Base-by-base conservation (phyloP, 2,113 vertebrate species). In the Nothocercus nigrocapillus region DNA sequence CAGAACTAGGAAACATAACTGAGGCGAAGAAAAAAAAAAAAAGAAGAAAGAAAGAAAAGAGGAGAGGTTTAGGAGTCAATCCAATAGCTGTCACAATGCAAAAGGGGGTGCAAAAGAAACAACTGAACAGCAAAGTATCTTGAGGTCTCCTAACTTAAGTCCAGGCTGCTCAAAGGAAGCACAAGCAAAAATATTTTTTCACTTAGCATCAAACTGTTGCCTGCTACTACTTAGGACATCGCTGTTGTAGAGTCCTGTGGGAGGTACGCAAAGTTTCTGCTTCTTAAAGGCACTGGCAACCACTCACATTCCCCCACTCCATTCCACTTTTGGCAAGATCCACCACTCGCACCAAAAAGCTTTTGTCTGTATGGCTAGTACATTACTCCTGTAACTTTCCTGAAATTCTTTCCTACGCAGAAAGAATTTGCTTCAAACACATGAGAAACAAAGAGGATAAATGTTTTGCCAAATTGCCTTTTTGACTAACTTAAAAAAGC, bases 401-500 rank as follows among this genome's bases (percentile, higher is more conserved):
- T 40, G 93, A n/a, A n/a, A n/a, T n/a, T n/a, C 56, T 79, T 87
- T 91, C 44, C 38, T 40, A 92, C 69, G 63, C 67, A 92, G n/a
- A 89, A 86, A 36, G 22, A 81, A 82, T 0, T 82, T 73, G 15
- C 20, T 87, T 15, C 44, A 66, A 94, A 68, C 18, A 54, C 6
- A 53, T 21, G 7, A 76, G 34, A 49, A 89, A 74, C 38, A 66
- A 90, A 56, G 42, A 73, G 2, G 16, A 24, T 6, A 83, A 76
- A 5, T 34, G 7, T 45, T 88, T 56, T 47, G 32, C 19, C 34
- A 73, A 81, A 81, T 70, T 45, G 58, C 19, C 42, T 11, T 14
- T 7, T 0, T 4, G 22, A 72, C 28, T 51, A 82, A 62, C 32
- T 77, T 51, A 36, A 10, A 24, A 88, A 84, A 76, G 18, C 38